A percentile compares a stretch with the other conserved stretches of the same genome.
These are phyloP conservation scores for Falco biarmicus DNA, from an alignment of 2,797 vertebrate species.

Conservation along the genomic window DNA sequence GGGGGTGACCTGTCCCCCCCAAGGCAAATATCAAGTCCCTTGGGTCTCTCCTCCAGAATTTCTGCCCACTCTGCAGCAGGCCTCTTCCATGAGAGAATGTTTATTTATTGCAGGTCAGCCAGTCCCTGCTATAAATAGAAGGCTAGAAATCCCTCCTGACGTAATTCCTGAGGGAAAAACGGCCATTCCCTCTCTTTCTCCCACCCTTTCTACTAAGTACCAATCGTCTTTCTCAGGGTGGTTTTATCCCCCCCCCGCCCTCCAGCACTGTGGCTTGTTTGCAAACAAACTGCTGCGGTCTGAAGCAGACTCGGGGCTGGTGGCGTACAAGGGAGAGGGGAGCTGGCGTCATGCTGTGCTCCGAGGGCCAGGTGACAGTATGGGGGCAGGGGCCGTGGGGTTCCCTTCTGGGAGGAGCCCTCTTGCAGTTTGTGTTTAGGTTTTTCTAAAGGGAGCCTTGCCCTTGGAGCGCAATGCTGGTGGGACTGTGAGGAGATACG, in stretches of 20 bases:
- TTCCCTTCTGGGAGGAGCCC: neutral
- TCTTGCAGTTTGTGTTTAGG: neutral
- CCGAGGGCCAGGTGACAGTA: rapidly evolving
- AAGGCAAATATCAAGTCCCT: neutral
- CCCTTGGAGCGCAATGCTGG: rapidly evolving
- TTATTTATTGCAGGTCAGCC: neutral
- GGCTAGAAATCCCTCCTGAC: neutral
- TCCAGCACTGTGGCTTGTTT: neutral
- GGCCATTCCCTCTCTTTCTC: neutral
- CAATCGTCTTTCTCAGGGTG: neutral
- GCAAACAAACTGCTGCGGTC: neutral
- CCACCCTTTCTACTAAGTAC: neutral
- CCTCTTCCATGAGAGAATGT: neutral
- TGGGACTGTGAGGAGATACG: neutral
- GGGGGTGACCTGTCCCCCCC: neutral
- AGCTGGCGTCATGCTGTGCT: neutral
- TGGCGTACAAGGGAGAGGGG: neutral
- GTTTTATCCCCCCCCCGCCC: neutral
- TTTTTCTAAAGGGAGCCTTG: neutral
- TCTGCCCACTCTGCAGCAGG: neutral
- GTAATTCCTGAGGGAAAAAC: neutral
- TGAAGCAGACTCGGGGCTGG: rapidly evolving
- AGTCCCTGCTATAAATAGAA: constrained; percentile 28
- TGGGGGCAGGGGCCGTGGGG: neutral
- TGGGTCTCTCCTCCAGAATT: neutral